phyloP scores from a whole-genome alignment of 2,797 vertebrate genomes.

The Falco biarmicus region DNA sequence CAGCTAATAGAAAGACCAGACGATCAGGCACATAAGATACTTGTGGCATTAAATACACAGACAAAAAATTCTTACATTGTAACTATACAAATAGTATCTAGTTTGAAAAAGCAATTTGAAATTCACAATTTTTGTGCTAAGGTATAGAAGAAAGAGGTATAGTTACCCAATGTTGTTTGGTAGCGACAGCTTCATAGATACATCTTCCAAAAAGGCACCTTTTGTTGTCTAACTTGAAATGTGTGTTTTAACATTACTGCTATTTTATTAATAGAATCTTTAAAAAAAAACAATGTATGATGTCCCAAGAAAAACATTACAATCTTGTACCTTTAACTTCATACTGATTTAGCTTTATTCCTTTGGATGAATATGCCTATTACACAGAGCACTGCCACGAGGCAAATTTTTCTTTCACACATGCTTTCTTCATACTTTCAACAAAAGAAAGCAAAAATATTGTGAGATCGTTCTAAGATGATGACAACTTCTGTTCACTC shows the following conservation, averaged over 20 bases:
- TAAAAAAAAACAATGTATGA: background rate
- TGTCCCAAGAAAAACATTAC: background rate
- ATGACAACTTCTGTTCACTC: background rate
- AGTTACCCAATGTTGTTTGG: background rate
- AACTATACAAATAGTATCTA: background rate
- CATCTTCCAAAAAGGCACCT: background rate
- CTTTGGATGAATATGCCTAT: background rate
- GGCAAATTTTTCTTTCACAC: background rate
- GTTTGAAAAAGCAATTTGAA: background rate
- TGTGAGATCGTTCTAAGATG: background rate
- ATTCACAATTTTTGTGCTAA: background rate
- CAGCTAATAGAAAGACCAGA: slow-evolving; percentile 40
- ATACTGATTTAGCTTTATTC: background rate
- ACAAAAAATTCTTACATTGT: background rate
- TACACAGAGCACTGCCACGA: background rate
- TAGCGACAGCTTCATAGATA: background rate
- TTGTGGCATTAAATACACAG: background rate
- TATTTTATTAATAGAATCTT: background rate
- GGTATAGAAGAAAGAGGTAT: background rate
- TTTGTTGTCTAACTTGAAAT: background rate
- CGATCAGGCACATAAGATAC: background rate
- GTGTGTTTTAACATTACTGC: background rate
- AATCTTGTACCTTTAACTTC: background rate
- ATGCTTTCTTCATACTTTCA: background rate
- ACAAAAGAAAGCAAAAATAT: background rate